phyloP scores from a whole-genome alignment of 2,113 vertebrate species.

The Morone saxatilis region DNA sequence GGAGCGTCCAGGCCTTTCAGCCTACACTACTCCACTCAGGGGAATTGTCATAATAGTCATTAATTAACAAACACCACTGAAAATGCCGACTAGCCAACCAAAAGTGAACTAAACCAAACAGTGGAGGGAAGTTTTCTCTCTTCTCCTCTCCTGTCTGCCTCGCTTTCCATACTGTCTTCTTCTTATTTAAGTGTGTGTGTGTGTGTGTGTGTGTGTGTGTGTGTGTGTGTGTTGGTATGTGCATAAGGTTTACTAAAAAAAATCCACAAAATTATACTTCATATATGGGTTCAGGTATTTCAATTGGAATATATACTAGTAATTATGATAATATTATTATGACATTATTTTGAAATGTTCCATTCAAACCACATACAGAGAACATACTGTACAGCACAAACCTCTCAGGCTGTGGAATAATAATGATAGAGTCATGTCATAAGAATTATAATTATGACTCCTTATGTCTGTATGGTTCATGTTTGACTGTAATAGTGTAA shows the following conservation, averaged over 20 bases:
- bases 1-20: conserved; percentile 37
- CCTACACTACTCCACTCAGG: conserved; percentile 24
- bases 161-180: conserved; percentile 3
- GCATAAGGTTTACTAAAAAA: conserved; percentile 11
- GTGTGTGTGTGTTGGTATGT: conserved; percentile 26
- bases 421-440: conserved; percentile 5
- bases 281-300: conserved; percentile 5
- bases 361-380: conserved; percentile 35
- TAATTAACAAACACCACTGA: conserved; percentile 59
- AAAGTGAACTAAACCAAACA: conserved; percentile 30
- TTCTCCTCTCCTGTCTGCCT: background rate
- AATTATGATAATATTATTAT: conserved; percentile 49
- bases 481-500: background rate
- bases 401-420: conserved; percentile 15
- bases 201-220: no score
- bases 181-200: conserved; percentile 28
- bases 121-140: background rate
- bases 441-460: conserved; percentile 39
- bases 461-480: background rate
- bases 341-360: conserved; percentile 51
- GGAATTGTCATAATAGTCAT: conserved; percentile 56
- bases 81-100: conserved; percentile 6
- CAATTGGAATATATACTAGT: conserved; percentile 38
- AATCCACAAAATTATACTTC: conserved; percentile 35
- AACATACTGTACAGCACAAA: background rate